A percentile compares a stretch with the other conserved stretches of the same genome.
Evolutionary conservation across 2,888 invertebrate genomes (phyloP).

Genomic region (Cephonodes hylas): DNA sequence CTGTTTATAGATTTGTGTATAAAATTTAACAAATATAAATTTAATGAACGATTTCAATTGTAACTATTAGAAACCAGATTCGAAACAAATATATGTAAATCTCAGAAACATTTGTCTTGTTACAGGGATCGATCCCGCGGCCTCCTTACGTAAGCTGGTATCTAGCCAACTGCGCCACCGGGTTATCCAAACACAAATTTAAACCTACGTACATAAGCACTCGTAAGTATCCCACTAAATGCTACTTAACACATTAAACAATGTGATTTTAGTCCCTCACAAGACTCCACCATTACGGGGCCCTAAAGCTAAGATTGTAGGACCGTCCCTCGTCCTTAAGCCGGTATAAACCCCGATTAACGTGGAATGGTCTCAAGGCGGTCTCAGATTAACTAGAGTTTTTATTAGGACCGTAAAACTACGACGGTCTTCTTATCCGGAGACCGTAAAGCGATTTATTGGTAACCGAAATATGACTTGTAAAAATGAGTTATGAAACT

Average conservation of each 20-base stretch:
- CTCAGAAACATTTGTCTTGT: too few species aligned
- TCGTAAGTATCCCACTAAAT: background rate
- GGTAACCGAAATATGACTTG: background rate
- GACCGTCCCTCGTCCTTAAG: slow-evolving; percentile 1
- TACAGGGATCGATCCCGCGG: too few species aligned
- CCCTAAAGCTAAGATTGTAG: background rate
- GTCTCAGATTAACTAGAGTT: slow-evolving; percentile 3
- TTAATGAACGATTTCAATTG: too few species aligned
- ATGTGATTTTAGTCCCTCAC: slow-evolving; percentile 1
- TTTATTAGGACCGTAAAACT: slow-evolving; percentile 7
- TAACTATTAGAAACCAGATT: too few species aligned
- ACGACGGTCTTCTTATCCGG: background rate
- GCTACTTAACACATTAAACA: background rate
- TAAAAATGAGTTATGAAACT: background rate
- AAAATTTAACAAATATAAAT: too few species aligned
- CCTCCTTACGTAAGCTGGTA: too few species aligned
- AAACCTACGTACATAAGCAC: background rate
- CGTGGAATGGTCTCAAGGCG: background rate
- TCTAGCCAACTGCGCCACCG: too few species aligned
- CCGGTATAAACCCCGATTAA: slow-evolving; percentile 2
- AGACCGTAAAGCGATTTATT: background rate
- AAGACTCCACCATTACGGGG: background rate
- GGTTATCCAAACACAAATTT: background rate
- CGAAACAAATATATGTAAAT: too few species aligned
- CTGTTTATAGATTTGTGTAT: too few species aligned